These are phyloP conservation scores for Dromius quadrimaculatus DNA, from an alignment of 2,888 invertebrate species.

Conservation along the genomic window DNA sequence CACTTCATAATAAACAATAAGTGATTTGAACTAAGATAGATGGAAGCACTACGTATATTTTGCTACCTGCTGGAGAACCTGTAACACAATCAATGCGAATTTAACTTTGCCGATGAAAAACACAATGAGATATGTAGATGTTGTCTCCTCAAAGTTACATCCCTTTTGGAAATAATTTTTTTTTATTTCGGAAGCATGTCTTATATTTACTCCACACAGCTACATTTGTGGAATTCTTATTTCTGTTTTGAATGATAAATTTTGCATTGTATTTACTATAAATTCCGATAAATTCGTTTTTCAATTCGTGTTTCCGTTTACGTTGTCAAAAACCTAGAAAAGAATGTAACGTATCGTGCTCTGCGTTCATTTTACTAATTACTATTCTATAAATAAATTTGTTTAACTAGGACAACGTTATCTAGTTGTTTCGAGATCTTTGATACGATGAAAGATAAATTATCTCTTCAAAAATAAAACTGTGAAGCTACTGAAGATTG, in stretches of 20 bases:
- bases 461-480: slow-evolving; percentile 18
- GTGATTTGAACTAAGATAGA: background rate
- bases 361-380: slow-evolving; percentile 13
- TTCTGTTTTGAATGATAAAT: no score
- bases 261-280: no score
- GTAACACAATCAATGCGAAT: no score
- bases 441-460: slow-evolving; percentile 14
- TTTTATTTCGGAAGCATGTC: no score
- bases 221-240: no score
- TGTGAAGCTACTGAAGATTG: background rate
- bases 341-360: background rate
- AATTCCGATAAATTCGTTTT: no score
- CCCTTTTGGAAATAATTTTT: no score
- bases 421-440: background rate
- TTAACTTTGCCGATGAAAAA: no score
- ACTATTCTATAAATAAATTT: slow-evolving; percentile 17
- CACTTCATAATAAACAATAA: slow-evolving; percentile 49
- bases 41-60: slow-evolving; percentile 14
- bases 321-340: background rate
- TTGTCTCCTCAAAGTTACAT: no score
- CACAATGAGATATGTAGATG: no score
- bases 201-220: no score
- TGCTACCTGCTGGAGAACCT: slow-evolving; percentile 18
- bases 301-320: no score
- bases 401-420: slow-evolving; percentile 12